A percentile compares a stretch with the other conserved stretches of the same genome.
These are phyloP conservation scores for Carduelis carduelis DNA, from an alignment of 2,797 vertebrate species.

Conservation along the genomic window DNA sequence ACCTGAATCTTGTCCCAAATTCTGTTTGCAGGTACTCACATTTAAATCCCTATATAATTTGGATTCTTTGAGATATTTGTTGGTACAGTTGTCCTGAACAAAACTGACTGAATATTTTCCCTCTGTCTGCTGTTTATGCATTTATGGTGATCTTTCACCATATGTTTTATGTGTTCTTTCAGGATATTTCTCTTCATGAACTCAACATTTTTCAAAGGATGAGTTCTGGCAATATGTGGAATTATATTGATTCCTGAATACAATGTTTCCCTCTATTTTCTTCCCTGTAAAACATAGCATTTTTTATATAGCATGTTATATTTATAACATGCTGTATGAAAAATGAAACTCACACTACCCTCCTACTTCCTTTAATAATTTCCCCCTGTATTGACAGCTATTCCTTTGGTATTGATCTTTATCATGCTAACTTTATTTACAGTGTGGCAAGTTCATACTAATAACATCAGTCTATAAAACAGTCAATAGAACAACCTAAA, in stretches of 20 bases:
- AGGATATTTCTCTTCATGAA: background rate
- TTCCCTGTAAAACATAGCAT: background rate
- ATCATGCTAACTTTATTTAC: conserved; percentile 17
- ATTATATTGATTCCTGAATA: background rate
- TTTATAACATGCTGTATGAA: background rate
- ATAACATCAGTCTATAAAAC: conserved; percentile 1
- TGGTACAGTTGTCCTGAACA: background rate
- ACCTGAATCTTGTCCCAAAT: accelerated
- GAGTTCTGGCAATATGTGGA: background rate
- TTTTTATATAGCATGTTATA: background rate
- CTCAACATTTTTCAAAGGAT: accelerated
- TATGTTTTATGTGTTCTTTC: background rate
- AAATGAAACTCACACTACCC: background rate
- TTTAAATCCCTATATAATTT: background rate
- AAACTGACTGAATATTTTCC: background rate
- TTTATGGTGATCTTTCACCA: background rate
- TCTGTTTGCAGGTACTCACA: background rate
- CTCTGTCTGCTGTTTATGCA: background rate
- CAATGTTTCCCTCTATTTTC: background rate
- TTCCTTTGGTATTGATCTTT: background rate
- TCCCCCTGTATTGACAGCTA: background rate
- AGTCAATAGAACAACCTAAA: background rate
- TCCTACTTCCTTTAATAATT: background rate
- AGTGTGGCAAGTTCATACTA: background rate
- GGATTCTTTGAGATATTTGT: background rate